Conservation (phyloP, 2,113 vertebrate species). For the Leuciscus idus region DNA sequence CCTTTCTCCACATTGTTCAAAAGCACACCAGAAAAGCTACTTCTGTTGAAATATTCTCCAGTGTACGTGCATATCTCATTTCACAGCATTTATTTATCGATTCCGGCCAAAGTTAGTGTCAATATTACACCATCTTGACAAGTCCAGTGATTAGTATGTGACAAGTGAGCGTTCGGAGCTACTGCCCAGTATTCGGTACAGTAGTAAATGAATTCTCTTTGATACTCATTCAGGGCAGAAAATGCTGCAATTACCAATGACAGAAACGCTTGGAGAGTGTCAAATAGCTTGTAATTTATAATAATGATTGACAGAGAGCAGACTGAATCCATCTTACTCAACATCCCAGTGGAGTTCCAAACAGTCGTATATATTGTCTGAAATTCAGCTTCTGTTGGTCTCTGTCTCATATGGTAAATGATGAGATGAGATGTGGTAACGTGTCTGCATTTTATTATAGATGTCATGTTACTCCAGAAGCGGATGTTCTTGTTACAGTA, state of each 20-base stretch:
- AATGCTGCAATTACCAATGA: conserved; percentile 34
- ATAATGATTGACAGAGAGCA: conserved; percentile 38
- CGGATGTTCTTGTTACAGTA: neutral
- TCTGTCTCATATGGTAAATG: conserved; percentile 1
- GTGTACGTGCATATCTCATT: neutral
- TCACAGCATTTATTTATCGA: conserved; percentile 11
- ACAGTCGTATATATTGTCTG: neutral
- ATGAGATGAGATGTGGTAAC: neutral
- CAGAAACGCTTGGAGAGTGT: neutral
- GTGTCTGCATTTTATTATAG: conserved; percentile 2
- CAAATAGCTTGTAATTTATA: conserved; percentile 25
- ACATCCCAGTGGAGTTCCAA: neutral
- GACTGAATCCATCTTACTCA: conserved; percentile 4
- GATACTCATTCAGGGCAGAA: conserved; percentile 12
- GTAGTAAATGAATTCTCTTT: conserved; percentile 14
- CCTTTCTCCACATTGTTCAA: conserved; percentile 24
- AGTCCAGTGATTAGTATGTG: conserved; percentile 12
- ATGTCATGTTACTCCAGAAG: neutral
- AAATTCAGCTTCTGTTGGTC: conserved; percentile 1
- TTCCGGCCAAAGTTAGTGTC: conserved; percentile 11
- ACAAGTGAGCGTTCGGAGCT: neutral
- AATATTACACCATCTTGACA: conserved; percentile 1
- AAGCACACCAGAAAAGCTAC: conserved; percentile 12
- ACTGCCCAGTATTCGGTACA: conserved; percentile 23
- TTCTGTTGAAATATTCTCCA: conserved; percentile 26